Percentiles rank a stretch among this genome's conserved stretches.
phyloP scores from a whole-genome alignment of 1,140 invertebrate genomes.

The Theocolax elegans region DNA sequence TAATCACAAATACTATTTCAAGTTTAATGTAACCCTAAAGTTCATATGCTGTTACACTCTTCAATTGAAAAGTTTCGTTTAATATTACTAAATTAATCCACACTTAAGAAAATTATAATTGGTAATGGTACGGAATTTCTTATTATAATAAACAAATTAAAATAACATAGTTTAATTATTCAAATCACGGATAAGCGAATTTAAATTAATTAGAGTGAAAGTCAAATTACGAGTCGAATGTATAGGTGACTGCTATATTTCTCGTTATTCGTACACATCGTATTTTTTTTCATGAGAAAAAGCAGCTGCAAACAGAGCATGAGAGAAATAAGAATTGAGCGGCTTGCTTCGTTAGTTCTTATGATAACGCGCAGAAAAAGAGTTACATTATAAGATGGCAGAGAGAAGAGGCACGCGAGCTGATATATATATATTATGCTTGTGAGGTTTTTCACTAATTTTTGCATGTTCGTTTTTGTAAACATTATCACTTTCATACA shows the following conservation, averaged over 20 bases:
- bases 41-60: neutral
- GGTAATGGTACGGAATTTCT: too few relatives aligned
- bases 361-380: conserved; percentile 10
- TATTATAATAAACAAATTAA: too few relatives aligned
- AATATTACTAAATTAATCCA: too few relatives aligned
- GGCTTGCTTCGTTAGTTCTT: conserved; percentile 37
- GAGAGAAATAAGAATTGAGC: conserved; percentile 44
- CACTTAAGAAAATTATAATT: too few relatives aligned
- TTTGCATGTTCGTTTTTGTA: conserved; percentile 54
- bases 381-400: conserved; percentile 28
- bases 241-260: conserved; percentile 9
- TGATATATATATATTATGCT: conserved; percentile 55
- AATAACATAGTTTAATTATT: too few relatives aligned
- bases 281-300: conserved; percentile 12
- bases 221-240: conserved; percentile 3
- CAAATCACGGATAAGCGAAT: neutral
- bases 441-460: conserved; percentile 61
- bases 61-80: too few relatives aligned
- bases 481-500: conserved; percentile 27
- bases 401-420: conserved; percentile 60
- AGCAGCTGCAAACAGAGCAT: conserved; percentile 45
- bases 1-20: too few relatives aligned
- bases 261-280: neutral
- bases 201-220: conserved; percentile 7
- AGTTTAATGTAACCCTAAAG: too few relatives aligned